Evolutionary conservation across 2,797 vertebrate species (phyloP), one percentile per base, ranked within the genome.

Genomic region (Spondyliosoma cantharus): DNA sequence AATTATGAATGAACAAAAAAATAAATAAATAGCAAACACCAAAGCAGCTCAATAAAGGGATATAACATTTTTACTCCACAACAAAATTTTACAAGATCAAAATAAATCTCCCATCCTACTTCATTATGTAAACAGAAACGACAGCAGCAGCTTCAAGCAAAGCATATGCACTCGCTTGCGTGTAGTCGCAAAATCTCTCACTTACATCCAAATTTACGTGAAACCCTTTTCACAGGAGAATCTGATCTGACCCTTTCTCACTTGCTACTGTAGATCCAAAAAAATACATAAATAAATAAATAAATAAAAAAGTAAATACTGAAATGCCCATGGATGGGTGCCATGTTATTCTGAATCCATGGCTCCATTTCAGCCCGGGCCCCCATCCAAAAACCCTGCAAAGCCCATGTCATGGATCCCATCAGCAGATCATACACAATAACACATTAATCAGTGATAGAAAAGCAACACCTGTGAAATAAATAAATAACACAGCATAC

Each of bases 381-480:
- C 58, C 3, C 59, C 71, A 52, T 92, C 90, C 91, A 91, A 83
- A 87, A 87, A 78, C 68, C 64, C 80, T 61, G 61, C 50, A 77
- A 76, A 56, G 29, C 75, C 78, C 68, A 37, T 89, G 90, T 90
- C 86, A 90, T 46, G 82, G 83, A 91, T 87, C 71, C 87, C 84
- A 86, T 83, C 74, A 74, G 67, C 81, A 76, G 89, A 91, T 92
- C 92, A 91, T 80, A 75, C 83, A 87, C 81, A 89, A 89, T 88
- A 91, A 90, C 84, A 88, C 81, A 88, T 92, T 91, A 89, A 90
- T 93, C 88, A 82, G 76, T 65, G 70, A 90, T 74, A 90, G 80
- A 89, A 91, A 89, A 94, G 78, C 81, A 93, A 86, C 91, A 93
- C 89, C 92, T 89, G 87, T 85, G 73, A 92, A 86, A 93, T 90